These are phyloP conservation scores for Bujurquina vittata DNA, from an alignment of 2,113 vertebrate species.

Conservation along the genomic window DNA sequence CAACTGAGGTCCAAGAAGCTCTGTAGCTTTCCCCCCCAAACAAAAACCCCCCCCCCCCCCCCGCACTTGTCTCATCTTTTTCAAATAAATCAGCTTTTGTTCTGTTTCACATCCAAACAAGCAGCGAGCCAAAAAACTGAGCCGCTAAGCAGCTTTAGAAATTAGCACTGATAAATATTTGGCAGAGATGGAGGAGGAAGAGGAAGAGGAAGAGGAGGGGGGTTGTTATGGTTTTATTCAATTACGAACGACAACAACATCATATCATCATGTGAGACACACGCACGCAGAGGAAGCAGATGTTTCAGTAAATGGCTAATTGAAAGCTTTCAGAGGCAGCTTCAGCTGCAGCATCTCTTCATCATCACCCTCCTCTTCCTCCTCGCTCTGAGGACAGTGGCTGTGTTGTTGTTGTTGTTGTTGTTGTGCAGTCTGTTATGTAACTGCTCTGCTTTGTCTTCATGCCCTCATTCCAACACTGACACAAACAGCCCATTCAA, in stretches of 20 bases:
- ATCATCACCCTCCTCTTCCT: not conserved
- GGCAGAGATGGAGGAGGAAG: not conserved
- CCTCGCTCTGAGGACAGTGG: not conserved
- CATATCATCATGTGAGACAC: not conserved
- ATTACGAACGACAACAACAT: conserved; percentile 22
- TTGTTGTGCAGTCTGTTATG: not conserved
- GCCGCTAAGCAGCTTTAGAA: conserved; percentile 70
- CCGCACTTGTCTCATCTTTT: conserved; percentile 17
- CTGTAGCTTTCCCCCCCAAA: not conserved
- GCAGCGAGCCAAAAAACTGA: conserved; percentile 28
- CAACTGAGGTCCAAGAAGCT: not conserved
- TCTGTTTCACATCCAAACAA: conserved; percentile 49
- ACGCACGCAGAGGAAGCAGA: conserved; percentile 13
- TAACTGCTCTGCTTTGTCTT: conserved; percentile 23
- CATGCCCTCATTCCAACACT: not conserved
- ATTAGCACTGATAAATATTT: conserved; percentile 62
- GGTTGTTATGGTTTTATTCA: conserved; percentile 32
- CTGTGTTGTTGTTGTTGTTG: not conserved
- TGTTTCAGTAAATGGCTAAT: conserved; percentile 38
- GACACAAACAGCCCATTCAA: not conserved
- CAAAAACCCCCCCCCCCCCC: not conserved
- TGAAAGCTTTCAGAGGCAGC: conserved; percentile 9
- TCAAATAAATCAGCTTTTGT: conserved; percentile 65
- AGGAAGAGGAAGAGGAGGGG: not conserved
- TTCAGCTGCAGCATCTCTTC: not conserved